A percentile compares a stretch with the other conserved stretches of the same genome.
Conservation (phyloP, 2,113 vertebrate genomes). For the Myotis brandtii region DNA sequence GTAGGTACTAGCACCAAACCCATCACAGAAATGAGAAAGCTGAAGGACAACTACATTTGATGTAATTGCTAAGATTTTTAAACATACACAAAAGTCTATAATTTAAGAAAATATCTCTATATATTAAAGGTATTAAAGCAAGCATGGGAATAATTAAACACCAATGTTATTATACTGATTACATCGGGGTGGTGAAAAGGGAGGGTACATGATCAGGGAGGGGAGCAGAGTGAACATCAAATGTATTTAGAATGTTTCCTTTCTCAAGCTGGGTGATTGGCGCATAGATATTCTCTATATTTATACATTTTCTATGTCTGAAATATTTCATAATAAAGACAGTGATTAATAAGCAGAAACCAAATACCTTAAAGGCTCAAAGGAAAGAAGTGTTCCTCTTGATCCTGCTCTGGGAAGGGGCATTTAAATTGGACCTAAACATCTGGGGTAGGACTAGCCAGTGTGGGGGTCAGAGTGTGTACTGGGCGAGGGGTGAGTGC, state of each 20-base stretch:
- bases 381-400: background rate
- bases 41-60: background rate
- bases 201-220: background rate
- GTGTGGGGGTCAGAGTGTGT: background rate
- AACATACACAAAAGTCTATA: background rate
- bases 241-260: background rate
- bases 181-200: background rate
- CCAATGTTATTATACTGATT: background rate
- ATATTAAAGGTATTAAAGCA: slow-evolving; percentile 4
- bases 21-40: background rate
- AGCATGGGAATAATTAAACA: background rate
- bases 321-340: slow-evolving; percentile 20
- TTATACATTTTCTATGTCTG: background rate
- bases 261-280: background rate
- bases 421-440: background rate
- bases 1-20: background rate
- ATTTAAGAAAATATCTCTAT: background rate
- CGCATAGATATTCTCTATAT: background rate
- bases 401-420: background rate
- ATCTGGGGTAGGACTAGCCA: background rate
- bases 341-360: background rate
- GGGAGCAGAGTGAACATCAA: background rate
- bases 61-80: slow-evolving; percentile 4
- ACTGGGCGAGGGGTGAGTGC: accelerated
- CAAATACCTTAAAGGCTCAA: background rate